Evolutionary conservation across 2,888 invertebrate genomes (phyloP), one percentile per base, ranked within the genome.

Genomic region (Chrysotoxum bicinctum): DNA sequence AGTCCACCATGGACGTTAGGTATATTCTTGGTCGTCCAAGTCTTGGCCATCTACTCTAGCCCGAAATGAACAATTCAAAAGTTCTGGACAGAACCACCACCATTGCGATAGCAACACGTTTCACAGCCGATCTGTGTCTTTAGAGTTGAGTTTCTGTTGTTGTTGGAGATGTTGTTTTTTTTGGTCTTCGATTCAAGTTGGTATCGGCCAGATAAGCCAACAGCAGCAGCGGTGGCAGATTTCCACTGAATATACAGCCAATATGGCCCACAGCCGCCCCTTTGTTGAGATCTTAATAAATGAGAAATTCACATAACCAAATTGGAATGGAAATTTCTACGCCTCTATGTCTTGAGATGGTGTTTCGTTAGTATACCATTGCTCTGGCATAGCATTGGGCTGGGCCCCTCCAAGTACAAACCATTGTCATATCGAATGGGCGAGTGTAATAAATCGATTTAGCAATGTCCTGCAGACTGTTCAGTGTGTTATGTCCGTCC

Each of bases 281-380:
- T 82, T 78, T 70, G 82, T 86, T 86, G 86, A 86, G 86, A 78
- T 86, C 82, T 86, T 86, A 86, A 86, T 86, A 86, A 86, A 82
- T 78, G 86, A 86, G 78, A 82, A 82, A 76, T 86, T 82, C 86
- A 70, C 86, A 81, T 86, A 58, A 52, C 86, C 86, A 86, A 82
- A 86, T 86, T 82, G 86, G 77, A 86, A 86, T 86, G 85, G 85
- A 85, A 85, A 85, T 85, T 85, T 85, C 72, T 85, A 81, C 81
- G 85, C 81, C 81, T 76, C 66, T 72, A 54, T 16, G 48, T 32
- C 48, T 66, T 64, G 21, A 50, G 45, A 35, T 32, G 16, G 48
- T 35, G 48, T 23, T 32, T 4, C 26, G 35, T 16, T 30, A 52
- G 50, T 32, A 9, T 14, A 32, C 21, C 45, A 30, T 66, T 16